Evolutionary conservation across 2,113 vertebrate genomes (phyloP).

Genomic region (Peromyscus californicus): DNA sequence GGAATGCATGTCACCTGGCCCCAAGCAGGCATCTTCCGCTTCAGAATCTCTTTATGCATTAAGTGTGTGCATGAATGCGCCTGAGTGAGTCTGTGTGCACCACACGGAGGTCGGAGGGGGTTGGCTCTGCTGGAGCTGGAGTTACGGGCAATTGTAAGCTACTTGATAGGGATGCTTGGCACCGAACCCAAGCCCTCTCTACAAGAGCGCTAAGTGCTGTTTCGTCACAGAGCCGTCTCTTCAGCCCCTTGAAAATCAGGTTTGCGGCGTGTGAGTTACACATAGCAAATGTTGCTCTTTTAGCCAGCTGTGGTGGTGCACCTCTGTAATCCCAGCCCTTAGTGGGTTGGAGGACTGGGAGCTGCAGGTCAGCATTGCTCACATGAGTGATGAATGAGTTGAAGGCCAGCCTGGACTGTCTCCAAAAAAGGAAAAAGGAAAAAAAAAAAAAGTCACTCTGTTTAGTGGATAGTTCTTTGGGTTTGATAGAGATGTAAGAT

Average conservation of each 20-base stretch:
- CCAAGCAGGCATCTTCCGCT: fast-evolving
- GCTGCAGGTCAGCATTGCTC: neutral
- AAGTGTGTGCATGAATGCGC: neutral
- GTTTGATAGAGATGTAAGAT: neutral
- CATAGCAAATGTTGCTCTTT: neutral
- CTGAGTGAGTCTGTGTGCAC: neutral
- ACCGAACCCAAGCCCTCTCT: neutral
- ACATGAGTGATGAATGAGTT: neutral
- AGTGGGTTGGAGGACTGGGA: neutral
- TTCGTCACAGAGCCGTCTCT: neutral
- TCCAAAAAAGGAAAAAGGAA: neutral
- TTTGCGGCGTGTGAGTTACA: neutral
- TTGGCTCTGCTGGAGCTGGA: neutral
- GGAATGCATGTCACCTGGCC: fast-evolving
- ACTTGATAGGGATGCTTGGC: neutral
- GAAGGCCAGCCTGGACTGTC: neutral
- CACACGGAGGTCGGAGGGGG: neutral
- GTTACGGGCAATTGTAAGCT: neutral
- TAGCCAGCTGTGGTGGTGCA: neutral
- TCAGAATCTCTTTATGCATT: neutral
- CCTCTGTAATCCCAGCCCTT: neutral
- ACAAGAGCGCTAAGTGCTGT: too few species aligned
- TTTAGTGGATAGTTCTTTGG: neutral
- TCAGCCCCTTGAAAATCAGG: neutral
- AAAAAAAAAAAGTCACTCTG: neutral